Conservation (phyloP, 2,888 invertebrate genomes). For the Polia nebulosa region DNA sequence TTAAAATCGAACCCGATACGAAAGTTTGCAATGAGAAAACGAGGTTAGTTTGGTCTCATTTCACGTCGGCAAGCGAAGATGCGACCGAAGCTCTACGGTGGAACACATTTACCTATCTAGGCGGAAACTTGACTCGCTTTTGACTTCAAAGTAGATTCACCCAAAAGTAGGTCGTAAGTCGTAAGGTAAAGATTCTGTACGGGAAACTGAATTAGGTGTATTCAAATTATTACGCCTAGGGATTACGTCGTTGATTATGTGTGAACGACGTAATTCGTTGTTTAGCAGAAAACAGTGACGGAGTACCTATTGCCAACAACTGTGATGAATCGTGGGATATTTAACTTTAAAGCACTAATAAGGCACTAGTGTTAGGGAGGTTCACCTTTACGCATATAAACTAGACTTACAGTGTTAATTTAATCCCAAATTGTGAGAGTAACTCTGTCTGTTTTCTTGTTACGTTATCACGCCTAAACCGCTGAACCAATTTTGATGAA, state of each 20-base stretch:
- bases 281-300: too few species aligned
- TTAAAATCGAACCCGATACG: slow-evolving; percentile 18
- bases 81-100: slow-evolving; percentile 43
- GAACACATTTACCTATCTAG: slow-evolving; percentile 51
- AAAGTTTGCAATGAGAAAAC: slow-evolving; percentile 30
- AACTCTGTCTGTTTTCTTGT: neutral
- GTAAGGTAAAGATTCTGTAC: slow-evolving; percentile 13
- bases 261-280: too few species aligned
- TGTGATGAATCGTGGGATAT: too few species aligned
- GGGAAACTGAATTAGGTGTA: neutral
- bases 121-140: slow-evolving; percentile 51
- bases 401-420: neutral
- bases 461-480: neutral
- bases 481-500: neutral
- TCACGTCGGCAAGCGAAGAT: slow-evolving; percentile 37
- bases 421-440: neutral
- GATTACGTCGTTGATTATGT: neutral
- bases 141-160: slow-evolving; percentile 42
- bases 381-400: too few species aligned
- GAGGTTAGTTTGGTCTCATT: slow-evolving; percentile 53
- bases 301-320: too few species aligned
- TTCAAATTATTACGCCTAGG: slow-evolving; percentile 3
- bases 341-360: too few species aligned
- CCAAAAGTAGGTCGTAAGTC: slow-evolving; percentile 39
- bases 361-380: too few species aligned